A percentile compares a stretch with the other conserved stretches of the same genome.
Conservation (phyloP, 2,797 vertebrate genomes). For the Dromococcyx pavoninus region DNA sequence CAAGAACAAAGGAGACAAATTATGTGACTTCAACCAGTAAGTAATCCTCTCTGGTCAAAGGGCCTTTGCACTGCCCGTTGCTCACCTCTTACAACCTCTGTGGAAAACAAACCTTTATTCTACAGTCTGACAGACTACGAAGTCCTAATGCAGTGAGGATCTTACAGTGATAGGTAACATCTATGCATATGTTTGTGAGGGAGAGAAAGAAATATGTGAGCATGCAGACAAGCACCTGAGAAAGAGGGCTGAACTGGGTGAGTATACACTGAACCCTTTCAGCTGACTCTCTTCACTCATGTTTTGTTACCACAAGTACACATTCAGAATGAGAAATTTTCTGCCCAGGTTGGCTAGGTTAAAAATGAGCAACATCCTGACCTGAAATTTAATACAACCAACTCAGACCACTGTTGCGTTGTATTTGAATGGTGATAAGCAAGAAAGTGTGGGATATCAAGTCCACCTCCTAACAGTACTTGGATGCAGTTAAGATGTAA, state of each 20-base stretch:
- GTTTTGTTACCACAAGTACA: neutral
- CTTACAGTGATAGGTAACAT: neutral
- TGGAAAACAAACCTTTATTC: neutral
- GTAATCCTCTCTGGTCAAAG: neutral
- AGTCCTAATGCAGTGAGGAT: neutral
- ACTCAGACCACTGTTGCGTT: neutral
- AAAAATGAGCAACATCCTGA: neutral
- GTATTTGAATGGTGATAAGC: neutral
- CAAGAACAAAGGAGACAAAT: neutral
- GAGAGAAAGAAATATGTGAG: neutral
- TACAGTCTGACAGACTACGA: neutral
- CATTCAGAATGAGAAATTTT: neutral
- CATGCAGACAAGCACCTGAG: neutral
- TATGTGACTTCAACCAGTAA: neutral
- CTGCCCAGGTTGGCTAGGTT: neutral
- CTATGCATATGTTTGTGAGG: neutral
- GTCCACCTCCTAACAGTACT: neutral
- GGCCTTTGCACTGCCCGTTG: neutral
- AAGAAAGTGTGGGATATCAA: neutral
- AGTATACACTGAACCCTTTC: neutral
- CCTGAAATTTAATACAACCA: neutral
- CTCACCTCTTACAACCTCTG: neutral
- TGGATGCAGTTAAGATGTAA: neutral
- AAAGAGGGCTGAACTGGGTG: neutral
- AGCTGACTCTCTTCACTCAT: neutral